phyloP scores from a whole-genome alignment of 2,113 vertebrate genomes.

The Marcusenius ussheri region DNA sequence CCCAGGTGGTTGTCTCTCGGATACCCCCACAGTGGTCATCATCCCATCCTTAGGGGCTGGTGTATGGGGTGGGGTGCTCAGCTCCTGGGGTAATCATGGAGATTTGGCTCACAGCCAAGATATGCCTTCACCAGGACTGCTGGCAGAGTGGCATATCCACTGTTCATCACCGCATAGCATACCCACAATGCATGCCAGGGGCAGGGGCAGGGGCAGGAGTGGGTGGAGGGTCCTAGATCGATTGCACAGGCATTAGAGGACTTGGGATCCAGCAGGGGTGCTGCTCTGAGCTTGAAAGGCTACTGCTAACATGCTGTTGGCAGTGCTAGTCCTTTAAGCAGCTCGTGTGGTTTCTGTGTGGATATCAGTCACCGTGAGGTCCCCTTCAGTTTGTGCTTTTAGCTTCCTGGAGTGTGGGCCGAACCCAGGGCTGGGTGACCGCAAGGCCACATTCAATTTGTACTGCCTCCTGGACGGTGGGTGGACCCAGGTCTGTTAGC shows the following conservation, averaged over 20 bases:
- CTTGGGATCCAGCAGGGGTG: not conserved
- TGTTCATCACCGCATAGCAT: not conserved
- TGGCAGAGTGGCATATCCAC: slow-evolving; percentile 6
- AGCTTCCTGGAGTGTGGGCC: not conserved
- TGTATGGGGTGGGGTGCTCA: not conserved
- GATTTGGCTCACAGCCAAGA: slow-evolving; percentile 21
- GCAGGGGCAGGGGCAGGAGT: not conserved
- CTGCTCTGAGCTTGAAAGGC: not conserved
- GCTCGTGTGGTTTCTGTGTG: not conserved
- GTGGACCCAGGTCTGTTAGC: not conserved
- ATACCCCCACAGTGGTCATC: not conserved
- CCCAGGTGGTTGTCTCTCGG: not conserved
- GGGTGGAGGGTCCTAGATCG: not conserved
- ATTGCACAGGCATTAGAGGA: not conserved
- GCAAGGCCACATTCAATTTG: not conserved
- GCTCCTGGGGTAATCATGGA: slow-evolving; percentile 24
- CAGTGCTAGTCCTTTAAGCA: not conserved
- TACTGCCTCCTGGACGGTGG: not conserved
- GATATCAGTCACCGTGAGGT: not conserved
- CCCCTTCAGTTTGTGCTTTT: not conserved
- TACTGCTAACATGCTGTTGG: not conserved
- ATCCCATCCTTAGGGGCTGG: not conserved
- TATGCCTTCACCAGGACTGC: not conserved
- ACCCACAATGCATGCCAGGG: not conserved
- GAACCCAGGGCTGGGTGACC: not conserved